Evolutionary conservation across 1,140 invertebrate genomes (phyloP).

Genomic region (Schlechtendalia chinensis): DNA sequence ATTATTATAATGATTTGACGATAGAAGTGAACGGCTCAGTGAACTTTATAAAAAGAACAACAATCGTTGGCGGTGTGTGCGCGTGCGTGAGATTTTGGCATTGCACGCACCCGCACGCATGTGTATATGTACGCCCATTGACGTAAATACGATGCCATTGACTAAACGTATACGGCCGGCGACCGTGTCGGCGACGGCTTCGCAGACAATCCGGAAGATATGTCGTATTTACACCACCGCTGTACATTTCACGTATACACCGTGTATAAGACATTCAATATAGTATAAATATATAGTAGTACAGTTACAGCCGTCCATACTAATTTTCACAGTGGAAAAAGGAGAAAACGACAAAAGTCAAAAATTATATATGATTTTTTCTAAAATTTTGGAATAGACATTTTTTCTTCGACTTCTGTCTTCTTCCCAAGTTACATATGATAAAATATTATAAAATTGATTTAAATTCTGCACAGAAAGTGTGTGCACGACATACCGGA

Average conservation of each 20-base stretch:
- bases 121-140: neutral
- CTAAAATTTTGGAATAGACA: too few relatives aligned
- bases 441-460: too few relatives aligned
- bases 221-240: neutral
- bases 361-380: too few relatives aligned
- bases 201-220: neutral
- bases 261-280: neutral
- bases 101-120: neutral
- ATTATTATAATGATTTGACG: neutral
- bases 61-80: neutral
- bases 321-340: too few relatives aligned
- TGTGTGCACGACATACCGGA: neutral
- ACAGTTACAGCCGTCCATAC: neutral
- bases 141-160: conserved; percentile 20
- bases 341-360: too few relatives aligned
- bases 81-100: neutral
- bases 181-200: neutral
- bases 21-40: neutral
- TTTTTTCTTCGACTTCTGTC: too few relatives aligned
- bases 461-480: neutral
- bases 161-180: neutral
- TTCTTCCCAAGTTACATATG: too few relatives aligned
- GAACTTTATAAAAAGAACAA: neutral
- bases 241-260: neutral
- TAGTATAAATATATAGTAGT: neutral